These are phyloP conservation scores for Trachelus tabidus DNA, from an alignment of 2,888 invertebrate genomes.

Conservation along the genomic window DNA sequence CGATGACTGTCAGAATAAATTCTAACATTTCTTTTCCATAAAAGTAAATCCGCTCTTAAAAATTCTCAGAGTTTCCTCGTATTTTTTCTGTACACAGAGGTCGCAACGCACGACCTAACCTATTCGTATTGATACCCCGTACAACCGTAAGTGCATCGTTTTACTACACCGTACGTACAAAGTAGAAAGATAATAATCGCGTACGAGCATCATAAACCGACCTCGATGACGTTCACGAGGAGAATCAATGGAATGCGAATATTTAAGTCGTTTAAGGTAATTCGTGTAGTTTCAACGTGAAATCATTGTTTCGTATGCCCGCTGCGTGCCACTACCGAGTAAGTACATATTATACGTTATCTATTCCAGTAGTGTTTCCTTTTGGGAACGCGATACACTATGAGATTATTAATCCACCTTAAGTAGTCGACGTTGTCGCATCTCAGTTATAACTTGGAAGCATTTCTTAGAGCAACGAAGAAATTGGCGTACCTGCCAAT, in stretches of 20 bases:
- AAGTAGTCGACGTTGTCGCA: not conserved
- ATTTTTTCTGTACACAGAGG: not conserved
- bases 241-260: not conserved
- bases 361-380: not conserved
- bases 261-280: not conserved
- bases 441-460: not conserved
- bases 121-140: not conserved
- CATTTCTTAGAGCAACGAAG: not conserved
- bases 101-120: not conserved
- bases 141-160: not conserved
- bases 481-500: not conserved
- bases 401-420: not conserved
- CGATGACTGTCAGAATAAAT: not conserved
- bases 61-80: not conserved
- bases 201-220: not conserved
- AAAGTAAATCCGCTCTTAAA: not conserved
- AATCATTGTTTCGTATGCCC: not conserved
- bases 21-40: not conserved
- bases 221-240: not conserved
- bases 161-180: not conserved
- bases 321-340: not conserved
- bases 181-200: not conserved
- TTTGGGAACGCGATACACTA: not conserved
- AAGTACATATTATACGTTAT: not conserved
- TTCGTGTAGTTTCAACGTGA: not conserved